A percentile compares a stretch with the other conserved stretches of the same genome.
phyloP scores from a whole-genome alignment of 2,797 vertebrate genomes.

The Psittacula echo region DNA sequence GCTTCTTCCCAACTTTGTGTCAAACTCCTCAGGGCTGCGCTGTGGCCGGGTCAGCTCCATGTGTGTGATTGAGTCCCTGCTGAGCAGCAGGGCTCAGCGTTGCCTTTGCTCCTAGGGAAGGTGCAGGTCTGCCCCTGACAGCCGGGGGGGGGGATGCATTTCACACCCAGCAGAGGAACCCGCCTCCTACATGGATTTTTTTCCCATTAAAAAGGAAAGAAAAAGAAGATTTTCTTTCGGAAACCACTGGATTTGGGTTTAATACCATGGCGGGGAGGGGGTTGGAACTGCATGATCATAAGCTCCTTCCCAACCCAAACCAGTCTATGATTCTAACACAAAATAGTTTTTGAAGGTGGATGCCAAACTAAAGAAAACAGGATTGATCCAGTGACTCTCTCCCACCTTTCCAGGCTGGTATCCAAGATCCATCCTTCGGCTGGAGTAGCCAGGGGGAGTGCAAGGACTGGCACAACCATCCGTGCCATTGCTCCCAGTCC shows the following conservation, averaged over 20 bases:
- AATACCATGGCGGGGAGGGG: neutral
- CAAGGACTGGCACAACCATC: neutral
- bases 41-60: neutral
- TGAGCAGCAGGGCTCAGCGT: neutral
- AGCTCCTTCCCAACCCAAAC: neutral
- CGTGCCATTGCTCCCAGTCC: neutral
- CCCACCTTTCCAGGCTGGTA: neutral
- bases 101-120: neutral
- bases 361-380: neutral
- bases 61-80: slow-evolving; percentile 5
- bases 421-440: neutral
- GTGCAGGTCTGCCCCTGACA: neutral
- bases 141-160: neutral
- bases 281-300: neutral
- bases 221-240: neutral
- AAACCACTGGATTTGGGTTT: neutral
- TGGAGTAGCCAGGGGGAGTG: fast-evolving
- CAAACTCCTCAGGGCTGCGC: neutral
- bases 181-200: neutral
- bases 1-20: slow-evolving; percentile 26
- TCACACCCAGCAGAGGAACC: neutral
- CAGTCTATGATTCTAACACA: neutral
- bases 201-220: neutral
- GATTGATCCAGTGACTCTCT: neutral
- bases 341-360: neutral